Evolutionary conservation across 92 coral and sea anemone species (phyloP).

Genomic region (Parazoanthus swiftii): DNA sequence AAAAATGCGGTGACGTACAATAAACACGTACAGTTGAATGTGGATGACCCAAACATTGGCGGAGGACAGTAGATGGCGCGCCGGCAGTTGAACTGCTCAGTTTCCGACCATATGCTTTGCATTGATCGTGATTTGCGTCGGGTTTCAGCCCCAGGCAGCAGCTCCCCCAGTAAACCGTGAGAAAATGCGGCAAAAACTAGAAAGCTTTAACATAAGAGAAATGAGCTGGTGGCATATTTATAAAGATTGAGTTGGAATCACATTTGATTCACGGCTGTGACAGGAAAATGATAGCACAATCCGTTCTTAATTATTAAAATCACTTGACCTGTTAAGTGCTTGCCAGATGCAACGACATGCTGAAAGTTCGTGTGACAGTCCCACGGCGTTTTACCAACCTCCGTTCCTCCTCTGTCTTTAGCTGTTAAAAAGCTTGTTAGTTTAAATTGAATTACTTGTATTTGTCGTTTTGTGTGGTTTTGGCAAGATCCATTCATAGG

Average conservation of each 20-base stretch:
- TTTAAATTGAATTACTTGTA: too few species aligned
- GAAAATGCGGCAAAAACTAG: background rate
- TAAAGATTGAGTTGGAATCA: background rate
- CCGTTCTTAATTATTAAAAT: background rate
- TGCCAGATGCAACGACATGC: background rate
- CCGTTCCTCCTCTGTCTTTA: background rate
- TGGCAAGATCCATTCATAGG: background rate
- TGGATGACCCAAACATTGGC: background rate
- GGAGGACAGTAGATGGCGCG: background rate
- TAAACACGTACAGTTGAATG: slow-evolving; percentile 2
- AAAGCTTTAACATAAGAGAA: background rate
- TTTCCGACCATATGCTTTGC: background rate
- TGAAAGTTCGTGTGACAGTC: background rate
- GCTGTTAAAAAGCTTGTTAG: too few species aligned
- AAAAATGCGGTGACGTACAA: background rate
- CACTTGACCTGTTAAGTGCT: background rate
- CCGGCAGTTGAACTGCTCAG: background rate
- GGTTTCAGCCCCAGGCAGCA: background rate
- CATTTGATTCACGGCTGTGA: background rate
- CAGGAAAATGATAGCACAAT: background rate
- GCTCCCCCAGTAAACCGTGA: background rate
- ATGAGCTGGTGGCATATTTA: background rate
- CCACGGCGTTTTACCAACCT: background rate
- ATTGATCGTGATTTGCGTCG: background rate
- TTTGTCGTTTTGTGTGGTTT: background rate